phyloP scores from a whole-genome alignment of 1,140 invertebrate genomes.

The Paracyclopina nana region DNA sequence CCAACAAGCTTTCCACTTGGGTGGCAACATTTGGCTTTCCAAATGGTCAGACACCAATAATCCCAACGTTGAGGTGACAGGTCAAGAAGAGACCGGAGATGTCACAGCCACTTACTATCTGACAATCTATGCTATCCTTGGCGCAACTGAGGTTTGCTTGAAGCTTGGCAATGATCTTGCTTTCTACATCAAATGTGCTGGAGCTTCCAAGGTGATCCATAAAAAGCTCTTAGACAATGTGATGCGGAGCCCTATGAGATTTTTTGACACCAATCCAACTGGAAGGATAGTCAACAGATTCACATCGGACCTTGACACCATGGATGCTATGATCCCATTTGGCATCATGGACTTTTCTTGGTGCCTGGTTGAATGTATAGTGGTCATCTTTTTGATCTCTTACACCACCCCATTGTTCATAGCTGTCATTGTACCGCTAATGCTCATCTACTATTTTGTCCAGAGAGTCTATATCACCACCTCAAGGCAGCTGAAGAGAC shows the following conservation, averaged over 20 bases:
- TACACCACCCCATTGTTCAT: conserved; percentile 5
- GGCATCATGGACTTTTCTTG: background rate
- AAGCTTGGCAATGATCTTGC: conserved; percentile 17
- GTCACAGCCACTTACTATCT: conserved; percentile 49
- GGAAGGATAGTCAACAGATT: conserved; percentile 35
- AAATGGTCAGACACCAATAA: conserved; percentile 50
- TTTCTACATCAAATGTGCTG: conserved; percentile 18
- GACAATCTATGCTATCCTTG: conserved; percentile 66
- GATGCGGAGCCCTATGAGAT: conserved; percentile 41
- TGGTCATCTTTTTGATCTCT: background rate
- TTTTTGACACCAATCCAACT: conserved; percentile 56
- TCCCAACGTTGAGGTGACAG: conserved; percentile 20
- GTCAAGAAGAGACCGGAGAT: background rate
- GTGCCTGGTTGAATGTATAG: background rate
- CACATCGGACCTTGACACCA: conserved; percentile 29
- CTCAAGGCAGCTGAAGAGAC: conserved; percentile 16
- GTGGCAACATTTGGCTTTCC: conserved; percentile 79
- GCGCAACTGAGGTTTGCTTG: conserved; percentile 55
- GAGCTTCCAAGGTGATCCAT: conserved; percentile 21
- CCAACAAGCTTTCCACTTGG: conserved; percentile 23
- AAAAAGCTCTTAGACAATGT: conserved; percentile 27
- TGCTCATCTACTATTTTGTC: conserved; percentile 14
- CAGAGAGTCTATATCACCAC: conserved; percentile 17
- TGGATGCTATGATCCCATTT: conserved; percentile 42
- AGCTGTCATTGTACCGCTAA: conserved; percentile 13